Evolutionary conservation across 2,888 invertebrate genomes (phyloP).

Genomic region (Phlogophora meticulosa): DNA sequence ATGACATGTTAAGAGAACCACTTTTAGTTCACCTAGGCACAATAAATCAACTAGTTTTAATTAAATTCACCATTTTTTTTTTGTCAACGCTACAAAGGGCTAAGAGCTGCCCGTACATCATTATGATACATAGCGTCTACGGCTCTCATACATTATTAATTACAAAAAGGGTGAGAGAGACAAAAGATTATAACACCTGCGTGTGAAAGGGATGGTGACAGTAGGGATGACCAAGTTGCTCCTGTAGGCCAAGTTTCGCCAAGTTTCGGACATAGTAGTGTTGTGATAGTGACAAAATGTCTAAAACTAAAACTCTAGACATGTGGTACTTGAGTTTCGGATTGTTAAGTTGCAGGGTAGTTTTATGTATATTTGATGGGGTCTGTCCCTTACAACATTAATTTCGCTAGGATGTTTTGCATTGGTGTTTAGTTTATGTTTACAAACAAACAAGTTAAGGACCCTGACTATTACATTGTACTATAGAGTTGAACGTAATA

Average conservation of each 20-base stretch:
- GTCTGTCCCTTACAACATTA: constrained; percentile 49
- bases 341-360: constrained; percentile 44
- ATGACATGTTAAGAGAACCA: constrained; percentile 35
- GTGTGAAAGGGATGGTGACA: constrained; percentile 57
- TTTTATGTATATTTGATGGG: constrained; percentile 61
- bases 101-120: constrained; percentile 77
- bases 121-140: constrained; percentile 83
- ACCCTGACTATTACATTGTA: not conserved
- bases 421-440: constrained; percentile 27
- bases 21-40: constrained; percentile 41
- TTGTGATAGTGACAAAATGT: constrained; percentile 66
- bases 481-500: not conserved
- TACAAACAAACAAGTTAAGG: constrained; percentile 21
- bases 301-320: constrained; percentile 61
- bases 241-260: constrained; percentile 65
- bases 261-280: constrained; percentile 70
- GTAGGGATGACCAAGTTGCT: constrained; percentile 72
- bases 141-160: constrained; percentile 88
- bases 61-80: constrained; percentile 75
- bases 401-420: constrained; percentile 48
- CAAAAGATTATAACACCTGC: constrained; percentile 41
- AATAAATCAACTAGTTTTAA: constrained; percentile 63
- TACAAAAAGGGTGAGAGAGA: constrained; percentile 77
- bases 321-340: constrained; percentile 32
- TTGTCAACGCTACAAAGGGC: constrained; percentile 76